phyloP scores from a whole-genome alignment of 1,140 invertebrate genomes.

The Cyclargus thomasi region DNA sequence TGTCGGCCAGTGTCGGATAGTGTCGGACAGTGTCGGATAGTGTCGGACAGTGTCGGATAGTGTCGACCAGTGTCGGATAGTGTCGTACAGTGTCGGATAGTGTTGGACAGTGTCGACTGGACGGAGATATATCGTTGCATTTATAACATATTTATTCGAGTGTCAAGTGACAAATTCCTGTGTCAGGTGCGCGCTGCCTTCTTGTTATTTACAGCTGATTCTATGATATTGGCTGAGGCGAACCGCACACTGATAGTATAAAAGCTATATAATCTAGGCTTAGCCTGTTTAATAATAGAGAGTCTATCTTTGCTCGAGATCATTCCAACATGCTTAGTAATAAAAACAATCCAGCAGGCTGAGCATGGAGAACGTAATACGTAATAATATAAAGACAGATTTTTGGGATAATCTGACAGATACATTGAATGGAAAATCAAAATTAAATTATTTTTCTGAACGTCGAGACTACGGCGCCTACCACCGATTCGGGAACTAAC shows the following conservation, averaged over 20 bases:
- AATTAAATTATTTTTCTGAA: too few species aligned
- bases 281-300: too few species aligned
- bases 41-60: neutral
- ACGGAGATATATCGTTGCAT: neutral
- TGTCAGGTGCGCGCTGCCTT: neutral
- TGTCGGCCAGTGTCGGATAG: neutral
- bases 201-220: constrained; percentile 9
- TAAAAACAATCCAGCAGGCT: too few species aligned
- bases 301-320: too few species aligned
- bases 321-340: neutral
- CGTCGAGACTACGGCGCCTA: too few species aligned
- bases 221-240: constrained; percentile 5
- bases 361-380: too few species aligned
- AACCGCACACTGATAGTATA: neutral
- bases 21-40: neutral
- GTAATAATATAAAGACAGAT: too few species aligned
- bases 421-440: too few species aligned
- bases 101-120: neutral
- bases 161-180: neutral
- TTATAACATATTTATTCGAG: constrained; percentile 14
- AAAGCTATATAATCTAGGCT: too few species aligned
- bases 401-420: too few species aligned
- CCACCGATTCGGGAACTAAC: too few species aligned
- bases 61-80: neutral
- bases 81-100: neutral